Conservation (phyloP, 2,113 vertebrate genomes). For the Myxocyprinus asiaticus region DNA sequence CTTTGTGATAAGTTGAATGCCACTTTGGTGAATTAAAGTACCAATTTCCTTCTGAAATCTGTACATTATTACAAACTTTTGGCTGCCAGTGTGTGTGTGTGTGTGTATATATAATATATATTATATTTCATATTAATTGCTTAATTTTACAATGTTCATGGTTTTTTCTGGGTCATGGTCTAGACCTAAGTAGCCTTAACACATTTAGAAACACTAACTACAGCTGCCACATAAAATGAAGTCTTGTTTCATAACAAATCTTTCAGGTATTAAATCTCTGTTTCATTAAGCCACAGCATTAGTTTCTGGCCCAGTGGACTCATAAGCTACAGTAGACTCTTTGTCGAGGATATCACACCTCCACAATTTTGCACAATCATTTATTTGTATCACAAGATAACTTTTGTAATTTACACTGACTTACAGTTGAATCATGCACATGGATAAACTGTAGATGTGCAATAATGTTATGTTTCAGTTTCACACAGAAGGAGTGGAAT, state of each 20-base stretch:
- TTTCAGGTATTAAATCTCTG: background rate
- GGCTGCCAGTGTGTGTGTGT: too few species aligned
- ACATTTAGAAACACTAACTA: background rate
- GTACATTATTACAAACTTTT: too few species aligned
- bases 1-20: too few species aligned
- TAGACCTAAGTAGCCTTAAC: too few species aligned
- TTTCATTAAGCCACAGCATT: slow-evolving; percentile 15
- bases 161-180: background rate
- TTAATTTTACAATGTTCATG: background rate
- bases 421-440: slow-evolving; percentile 19
- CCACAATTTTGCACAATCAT: background rate
- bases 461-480: slow-evolving; percentile 39
- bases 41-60: too few species aligned
- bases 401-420: slow-evolving; percentile 21
- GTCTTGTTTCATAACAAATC: background rate
- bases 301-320: slow-evolving; percentile 9
- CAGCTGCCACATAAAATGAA: background rate
- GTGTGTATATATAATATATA: too few species aligned
- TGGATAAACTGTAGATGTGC: background rate
- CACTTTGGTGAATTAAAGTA: too few species aligned
- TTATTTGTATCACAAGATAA: background rate
- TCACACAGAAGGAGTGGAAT: background rate
- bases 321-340: slow-evolving; percentile 10
- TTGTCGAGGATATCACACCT: background rate
- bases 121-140: too few species aligned